Evolutionary conservation across 2,113 vertebrate species (phyloP).

Genomic region (Corythoichthys intestinalis): DNA sequence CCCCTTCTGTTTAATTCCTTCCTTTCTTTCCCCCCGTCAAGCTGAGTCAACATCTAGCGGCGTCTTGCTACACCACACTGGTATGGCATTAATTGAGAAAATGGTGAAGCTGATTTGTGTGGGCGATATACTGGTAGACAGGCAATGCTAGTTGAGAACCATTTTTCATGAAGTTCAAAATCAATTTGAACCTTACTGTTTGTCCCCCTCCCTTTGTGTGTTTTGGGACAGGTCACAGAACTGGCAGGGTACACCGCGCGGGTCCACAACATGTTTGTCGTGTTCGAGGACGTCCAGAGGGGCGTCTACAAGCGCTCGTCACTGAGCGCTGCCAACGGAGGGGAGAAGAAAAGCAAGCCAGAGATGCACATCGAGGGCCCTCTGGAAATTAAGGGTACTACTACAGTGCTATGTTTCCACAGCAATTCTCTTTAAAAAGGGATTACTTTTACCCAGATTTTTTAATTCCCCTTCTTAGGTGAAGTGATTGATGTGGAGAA

Average conservation of each 20-base stretch:
- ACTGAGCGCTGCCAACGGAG: conserved; percentile 62
- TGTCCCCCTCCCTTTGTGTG: conserved; percentile 1
- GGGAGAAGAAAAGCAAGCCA: conserved; percentile 66
- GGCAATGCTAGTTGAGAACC: no score
- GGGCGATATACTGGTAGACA: no score
- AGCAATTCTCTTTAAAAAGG: neutral
- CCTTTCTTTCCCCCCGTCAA: conserved; percentile 5
- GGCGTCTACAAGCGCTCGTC: conserved; percentile 88
- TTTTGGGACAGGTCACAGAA: conserved; percentile 84
- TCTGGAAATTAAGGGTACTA: conserved; percentile 86
- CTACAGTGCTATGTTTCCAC: neutral
- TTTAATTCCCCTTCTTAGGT: conserved; percentile 65
- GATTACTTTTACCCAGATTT: neutral
- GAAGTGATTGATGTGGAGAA: conserved; percentile 93
- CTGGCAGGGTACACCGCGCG: conserved; percentile 94
- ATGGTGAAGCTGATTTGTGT: neutral
- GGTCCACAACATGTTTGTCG: conserved; percentile 93
- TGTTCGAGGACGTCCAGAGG: conserved; percentile 92
- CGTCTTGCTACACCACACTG: neutral
- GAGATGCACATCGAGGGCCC: conserved; percentile 79
- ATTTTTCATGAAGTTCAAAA: no score
- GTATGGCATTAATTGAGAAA: neutral
- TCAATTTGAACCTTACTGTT: neutral
- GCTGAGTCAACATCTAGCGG: conserved; percentile 51
- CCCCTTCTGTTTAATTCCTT: no score